phyloP scores from a whole-genome alignment of 2,888 invertebrate genomes.

The Hemaris fuciformis region DNA sequence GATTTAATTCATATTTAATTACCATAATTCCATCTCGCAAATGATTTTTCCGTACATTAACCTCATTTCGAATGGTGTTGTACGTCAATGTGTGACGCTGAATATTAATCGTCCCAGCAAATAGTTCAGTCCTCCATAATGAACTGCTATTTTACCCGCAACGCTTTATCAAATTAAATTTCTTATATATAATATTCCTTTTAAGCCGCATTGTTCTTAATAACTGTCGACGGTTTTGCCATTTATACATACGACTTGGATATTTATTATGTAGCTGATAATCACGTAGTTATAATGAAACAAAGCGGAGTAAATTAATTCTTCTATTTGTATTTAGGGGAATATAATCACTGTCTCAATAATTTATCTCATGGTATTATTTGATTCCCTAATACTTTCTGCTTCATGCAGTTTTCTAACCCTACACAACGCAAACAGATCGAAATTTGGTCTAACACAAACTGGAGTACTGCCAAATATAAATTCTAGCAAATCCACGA shows the following conservation, averaged over 20 bases:
- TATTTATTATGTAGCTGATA: not conserved
- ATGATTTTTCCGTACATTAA: conserved; percentile 13
- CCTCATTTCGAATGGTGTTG: not conserved
- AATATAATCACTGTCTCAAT: too few relatives aligned
- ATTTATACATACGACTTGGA: not conserved
- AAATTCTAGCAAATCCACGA: too few relatives aligned
- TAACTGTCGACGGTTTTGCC: not conserved
- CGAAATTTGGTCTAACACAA: too few relatives aligned
- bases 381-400: too few relatives aligned
- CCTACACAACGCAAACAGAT: too few relatives aligned
- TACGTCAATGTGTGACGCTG: conserved; percentile 39
- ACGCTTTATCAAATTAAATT: conserved; percentile 52
- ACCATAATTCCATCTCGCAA: not conserved
- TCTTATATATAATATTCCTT: conserved; percentile 36
- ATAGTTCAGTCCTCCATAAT: conserved; percentile 66
- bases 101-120: conserved; percentile 65
- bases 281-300: not conserved
- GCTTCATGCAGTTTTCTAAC: too few relatives aligned
- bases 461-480: too few relatives aligned
- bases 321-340: too few relatives aligned
- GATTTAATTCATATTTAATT: not conserved
- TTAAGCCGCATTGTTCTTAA: conserved; percentile 19
- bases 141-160: conserved; percentile 57
- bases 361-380: too few relatives aligned
- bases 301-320: too few relatives aligned